Evolutionary conservation across 2,888 invertebrate genomes (phyloP), one percentile per base, ranked within the genome.

Genomic region (Lysandra bellargus): DNA sequence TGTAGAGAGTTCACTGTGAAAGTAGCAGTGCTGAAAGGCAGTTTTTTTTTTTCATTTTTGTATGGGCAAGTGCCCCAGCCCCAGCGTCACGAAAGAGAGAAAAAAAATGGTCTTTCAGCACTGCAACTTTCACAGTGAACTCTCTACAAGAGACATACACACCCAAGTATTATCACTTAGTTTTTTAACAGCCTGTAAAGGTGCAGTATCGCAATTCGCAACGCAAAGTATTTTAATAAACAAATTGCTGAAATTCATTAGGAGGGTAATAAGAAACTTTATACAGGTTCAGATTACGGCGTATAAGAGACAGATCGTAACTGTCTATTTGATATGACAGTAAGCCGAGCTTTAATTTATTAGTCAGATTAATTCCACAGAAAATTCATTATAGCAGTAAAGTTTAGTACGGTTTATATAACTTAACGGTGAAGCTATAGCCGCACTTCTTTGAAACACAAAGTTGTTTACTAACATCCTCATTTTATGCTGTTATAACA

Each of bases 301-400:
- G 75, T 53, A 57, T 57, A 76, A 57, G 76, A 76, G 76, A 76
- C 53, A 76, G 57, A 76, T 76, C 76, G 76, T 76, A 57, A 76
- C 76, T 76, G 76, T 76, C 17, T 76, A 76, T 76, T 76, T 74
- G 44, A 74, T 44, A 74, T 57, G 76, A 76, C 76, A 44, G 76
- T 57, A 17, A 76, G 76, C 76, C 6, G 76, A 76, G 75, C 75
- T 49, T 33, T 76, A 53, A 76, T 76, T 76, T 76, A 57, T 76
- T 76, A 33, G 30, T 14, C 33, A 76, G 57, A 76, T 76, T 76
- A 76, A 76, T 76, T 57, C 53, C 33, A 17, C 76, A 33, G 53
- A 57, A 57, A 76, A 76, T 76, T 76, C 76, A 76, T 76, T 76
- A 57, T 17, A 33, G 33, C 17, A 57, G 53, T 76, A 76, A 76